A percentile compares a stretch with the other conserved stretches of the same genome.
These are phyloP conservation scores for Campoletis raptor DNA, from an alignment of 2,888 invertebrate species.

Conservation along the genomic window DNA sequence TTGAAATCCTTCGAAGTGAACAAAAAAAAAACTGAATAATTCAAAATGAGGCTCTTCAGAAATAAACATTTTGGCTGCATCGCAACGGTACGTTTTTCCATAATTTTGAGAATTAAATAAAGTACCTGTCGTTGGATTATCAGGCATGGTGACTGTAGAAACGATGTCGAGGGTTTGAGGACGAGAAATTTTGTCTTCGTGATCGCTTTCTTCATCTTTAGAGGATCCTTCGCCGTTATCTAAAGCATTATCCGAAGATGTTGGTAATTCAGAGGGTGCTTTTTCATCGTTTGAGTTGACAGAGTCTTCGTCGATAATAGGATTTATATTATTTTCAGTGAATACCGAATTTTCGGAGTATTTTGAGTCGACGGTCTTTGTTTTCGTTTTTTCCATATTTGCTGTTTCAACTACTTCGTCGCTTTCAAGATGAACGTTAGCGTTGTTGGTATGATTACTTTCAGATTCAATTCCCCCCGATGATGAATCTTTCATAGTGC, in stretches of 20 bases:
- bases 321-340: not conserved
- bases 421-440: not conserved
- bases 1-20: not conserved
- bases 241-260: slow-evolving; percentile 49
- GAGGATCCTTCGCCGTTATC: slow-evolving; percentile 68
- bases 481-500: slow-evolving; percentile 11
- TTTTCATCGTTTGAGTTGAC: slow-evolving; percentile 30
- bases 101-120: slow-evolving; percentile 2
- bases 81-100: not conserved
- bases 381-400: not conserved
- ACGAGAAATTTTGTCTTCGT: slow-evolving; percentile 77
- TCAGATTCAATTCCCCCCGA: not conserved
- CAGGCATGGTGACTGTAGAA: slow-evolving; percentile 76
- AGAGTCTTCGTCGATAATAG: not conserved
- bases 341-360: not conserved
- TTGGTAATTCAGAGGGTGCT: slow-evolving; percentile 12
- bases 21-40: too few relatives aligned
- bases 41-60: too few relatives aligned
- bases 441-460: not conserved
- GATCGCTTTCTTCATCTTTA: slow-evolving; percentile 71
- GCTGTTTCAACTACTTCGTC: not conserved
- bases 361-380: not conserved
- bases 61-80: not conserved
- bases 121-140: slow-evolving; percentile 74
- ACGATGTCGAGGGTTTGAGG: slow-evolving; percentile 82